Conservation (phyloP, 2,113 vertebrate genomes). For the Embiotoca jacksoni region DNA sequence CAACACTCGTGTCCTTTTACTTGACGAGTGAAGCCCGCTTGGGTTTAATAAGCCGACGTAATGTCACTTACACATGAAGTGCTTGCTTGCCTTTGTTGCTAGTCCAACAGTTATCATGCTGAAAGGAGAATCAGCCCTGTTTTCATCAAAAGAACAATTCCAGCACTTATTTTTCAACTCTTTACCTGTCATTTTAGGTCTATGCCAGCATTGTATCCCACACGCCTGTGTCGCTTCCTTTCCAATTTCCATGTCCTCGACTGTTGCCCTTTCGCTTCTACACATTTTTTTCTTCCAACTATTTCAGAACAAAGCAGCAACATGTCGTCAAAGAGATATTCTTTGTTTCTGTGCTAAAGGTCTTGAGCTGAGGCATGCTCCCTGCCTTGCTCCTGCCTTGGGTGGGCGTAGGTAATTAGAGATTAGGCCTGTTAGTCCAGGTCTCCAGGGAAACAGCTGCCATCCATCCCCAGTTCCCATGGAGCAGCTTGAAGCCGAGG, state of each 20-base stretch:
- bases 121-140: not conserved
- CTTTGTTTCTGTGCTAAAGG: conserved; percentile 28
- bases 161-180: not conserved
- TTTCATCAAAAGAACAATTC: conserved; percentile 4
- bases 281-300: conserved; percentile 2
- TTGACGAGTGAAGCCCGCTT: not conserved
- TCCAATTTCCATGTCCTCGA: conserved; percentile 8
- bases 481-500: conserved; percentile 57
- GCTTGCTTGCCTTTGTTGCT: not conserved
- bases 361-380: conserved; percentile 32
- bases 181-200: conserved; percentile 36
- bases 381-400: conserved; percentile 27
- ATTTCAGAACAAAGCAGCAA: conserved; percentile 33
- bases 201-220: conserved; percentile 24
- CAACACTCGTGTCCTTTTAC: conserved; percentile 27
- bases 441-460: conserved; percentile 73
- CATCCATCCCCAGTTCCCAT: conserved; percentile 59
- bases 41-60: conserved; percentile 24
- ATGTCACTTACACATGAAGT: conserved; percentile 8
- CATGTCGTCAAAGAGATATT: conserved; percentile 23
- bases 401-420: conserved; percentile 63
- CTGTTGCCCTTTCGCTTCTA: conserved; percentile 22
- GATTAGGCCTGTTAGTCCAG: conserved; percentile 50
- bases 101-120: not conserved
- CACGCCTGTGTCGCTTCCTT: conserved; percentile 15